These are phyloP conservation scores for Epinotia bilunana DNA, from an alignment of 2,888 invertebrate genomes.

Conservation along the genomic window DNA sequence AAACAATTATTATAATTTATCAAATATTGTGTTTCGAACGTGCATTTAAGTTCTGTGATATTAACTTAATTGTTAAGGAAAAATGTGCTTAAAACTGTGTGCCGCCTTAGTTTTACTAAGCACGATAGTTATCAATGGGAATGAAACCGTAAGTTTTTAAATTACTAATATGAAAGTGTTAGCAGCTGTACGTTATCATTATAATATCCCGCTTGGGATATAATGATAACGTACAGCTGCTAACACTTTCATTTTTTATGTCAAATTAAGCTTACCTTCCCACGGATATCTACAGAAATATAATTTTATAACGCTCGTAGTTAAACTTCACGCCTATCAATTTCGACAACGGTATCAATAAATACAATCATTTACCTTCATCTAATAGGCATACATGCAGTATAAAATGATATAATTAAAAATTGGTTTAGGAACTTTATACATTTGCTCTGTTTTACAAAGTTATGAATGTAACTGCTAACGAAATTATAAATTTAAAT, in stretches of 20 bases:
- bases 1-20: conserved; percentile 22
- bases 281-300: not conserved
- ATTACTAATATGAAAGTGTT: not conserved
- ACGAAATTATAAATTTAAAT: no score
- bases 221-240: no score
- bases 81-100: conserved; percentile 61
- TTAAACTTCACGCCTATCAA: not conserved
- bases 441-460: no score
- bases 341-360: not conserved
- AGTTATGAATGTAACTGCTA: no score
- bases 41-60: conserved; percentile 63
- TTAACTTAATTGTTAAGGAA: conserved; percentile 48
- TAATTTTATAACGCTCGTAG: not conserved
- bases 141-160: conserved; percentile 58
- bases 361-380: not conserved
- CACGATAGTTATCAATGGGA: conserved; percentile 52
- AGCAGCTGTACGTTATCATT: not conserved
- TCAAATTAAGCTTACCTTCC: not conserved
- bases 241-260: no score
- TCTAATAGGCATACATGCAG: no score
- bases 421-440: not conserved
- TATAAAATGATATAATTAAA: no score
- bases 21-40: conserved; percentile 28
- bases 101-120: conserved; percentile 54
- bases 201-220: no score